These are phyloP conservation scores for Drosophila elegans DNA, from an alignment of 1,140 invertebrate species.

Conservation along the genomic window DNA sequence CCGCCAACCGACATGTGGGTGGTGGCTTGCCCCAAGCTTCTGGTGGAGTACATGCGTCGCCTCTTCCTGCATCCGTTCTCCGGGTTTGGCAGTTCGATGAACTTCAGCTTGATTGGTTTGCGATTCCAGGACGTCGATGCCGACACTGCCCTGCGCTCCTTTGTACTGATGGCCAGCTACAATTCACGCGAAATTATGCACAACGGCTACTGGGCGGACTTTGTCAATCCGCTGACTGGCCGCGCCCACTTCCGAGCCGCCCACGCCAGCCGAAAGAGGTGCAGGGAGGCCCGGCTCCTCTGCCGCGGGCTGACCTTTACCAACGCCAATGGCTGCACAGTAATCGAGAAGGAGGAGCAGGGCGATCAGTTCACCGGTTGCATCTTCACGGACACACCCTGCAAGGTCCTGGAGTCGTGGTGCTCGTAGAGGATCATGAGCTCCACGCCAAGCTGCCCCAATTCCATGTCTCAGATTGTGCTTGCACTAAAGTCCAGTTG, in stretches of 20 bases:
- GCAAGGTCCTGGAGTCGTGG: conserved; percentile 18
- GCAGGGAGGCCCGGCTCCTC: conserved; percentile 1
- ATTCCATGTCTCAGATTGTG: conserved; percentile 3
- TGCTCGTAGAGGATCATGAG: not conserved
- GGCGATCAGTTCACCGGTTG: conserved; percentile 48
- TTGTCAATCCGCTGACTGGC: conserved; percentile 65
- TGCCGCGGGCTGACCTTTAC: conserved; percentile 35
- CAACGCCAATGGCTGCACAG: conserved; percentile 45
- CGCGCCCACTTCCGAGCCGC: conserved; percentile 45
- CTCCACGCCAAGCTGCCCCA: not conserved
- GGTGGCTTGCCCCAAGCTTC: conserved; percentile 36
- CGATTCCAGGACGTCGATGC: conserved; percentile 29
- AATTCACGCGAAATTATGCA: conserved; percentile 35
- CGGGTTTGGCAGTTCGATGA: conserved; percentile 14
- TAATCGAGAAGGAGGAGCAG: conserved; percentile 48
- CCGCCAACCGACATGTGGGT: conserved; percentile 12
- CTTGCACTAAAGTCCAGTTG: conserved; percentile 4
- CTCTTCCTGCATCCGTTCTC: conserved; percentile 21
- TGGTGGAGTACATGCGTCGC: conserved; percentile 29
- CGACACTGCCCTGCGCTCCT: conserved; percentile 48
- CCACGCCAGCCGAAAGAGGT: conserved; percentile 2
- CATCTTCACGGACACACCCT: conserved; percentile 61
- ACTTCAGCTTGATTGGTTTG: conserved; percentile 55
- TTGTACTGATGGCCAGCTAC: conserved; percentile 41
- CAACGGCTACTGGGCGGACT: conserved; percentile 66